phyloP scores from a whole-genome alignment of 2,113 vertebrate species.

The Spheniscus mendiculus region DNA sequence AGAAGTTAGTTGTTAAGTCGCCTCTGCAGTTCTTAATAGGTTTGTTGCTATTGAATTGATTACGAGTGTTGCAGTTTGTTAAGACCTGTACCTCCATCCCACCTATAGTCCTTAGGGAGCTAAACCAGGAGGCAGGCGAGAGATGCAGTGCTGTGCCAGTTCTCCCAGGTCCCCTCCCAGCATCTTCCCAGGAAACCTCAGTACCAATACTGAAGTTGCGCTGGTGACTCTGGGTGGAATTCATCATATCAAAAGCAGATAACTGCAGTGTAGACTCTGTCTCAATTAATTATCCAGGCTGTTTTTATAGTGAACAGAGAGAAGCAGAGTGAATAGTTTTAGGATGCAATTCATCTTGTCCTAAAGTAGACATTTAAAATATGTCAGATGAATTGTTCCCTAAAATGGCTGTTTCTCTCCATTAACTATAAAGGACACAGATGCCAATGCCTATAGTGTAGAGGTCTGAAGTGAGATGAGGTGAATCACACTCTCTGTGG shows the following conservation, averaged over 20 bases:
- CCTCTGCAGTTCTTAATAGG: fast-evolving
- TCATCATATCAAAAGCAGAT: background rate
- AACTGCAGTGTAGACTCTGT: background rate
- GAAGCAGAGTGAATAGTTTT: background rate
- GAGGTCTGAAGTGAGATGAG: background rate
- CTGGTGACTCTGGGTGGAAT: background rate
- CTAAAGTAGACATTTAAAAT: conserved; percentile 1
- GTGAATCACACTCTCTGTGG: fast-evolving
- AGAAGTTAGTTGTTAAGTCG: background rate
- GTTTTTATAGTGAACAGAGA: background rate
- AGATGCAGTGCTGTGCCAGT: background rate
- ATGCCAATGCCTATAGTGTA: background rate
- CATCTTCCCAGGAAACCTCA: background rate
- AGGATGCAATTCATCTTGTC: background rate
- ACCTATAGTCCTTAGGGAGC: too few relatives aligned
- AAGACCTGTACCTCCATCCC: background rate
- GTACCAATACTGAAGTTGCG: fast-evolving
- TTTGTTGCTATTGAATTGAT: background rate
- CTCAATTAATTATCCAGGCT: background rate
- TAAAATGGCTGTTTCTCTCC: background rate
- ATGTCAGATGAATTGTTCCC: background rate
- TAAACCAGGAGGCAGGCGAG: background rate
- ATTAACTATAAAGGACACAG: background rate
- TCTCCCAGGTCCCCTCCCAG: background rate
- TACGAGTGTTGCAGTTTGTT: background rate